These are phyloP conservation scores for Bembecia ichneumoniformis DNA, from an alignment of 2,888 invertebrate genomes.

Conservation along the genomic window DNA sequence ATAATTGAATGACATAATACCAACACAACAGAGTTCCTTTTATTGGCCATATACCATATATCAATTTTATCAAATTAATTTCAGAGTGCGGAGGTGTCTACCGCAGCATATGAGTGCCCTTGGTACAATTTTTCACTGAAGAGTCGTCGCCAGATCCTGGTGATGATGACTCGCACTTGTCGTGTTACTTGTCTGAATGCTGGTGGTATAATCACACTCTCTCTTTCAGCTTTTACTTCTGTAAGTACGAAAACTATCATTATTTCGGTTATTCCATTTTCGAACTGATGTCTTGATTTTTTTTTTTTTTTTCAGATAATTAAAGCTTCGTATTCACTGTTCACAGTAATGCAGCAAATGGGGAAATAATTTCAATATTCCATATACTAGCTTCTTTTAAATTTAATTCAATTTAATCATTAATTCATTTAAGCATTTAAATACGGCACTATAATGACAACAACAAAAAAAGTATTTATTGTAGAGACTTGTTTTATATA, in stretches of 20 bases:
- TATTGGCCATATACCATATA: no score
- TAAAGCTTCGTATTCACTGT: conserved; percentile 70
- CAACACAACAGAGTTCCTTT: no score
- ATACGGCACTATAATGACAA: no score
- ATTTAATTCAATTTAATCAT: no score
- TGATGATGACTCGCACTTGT: conserved; percentile 53
- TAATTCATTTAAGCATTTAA: no score
- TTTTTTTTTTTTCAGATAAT: conserved; percentile 56
- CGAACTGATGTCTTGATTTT: no score
- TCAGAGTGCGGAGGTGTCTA: conserved; percentile 50
- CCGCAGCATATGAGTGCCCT: conserved; percentile 53
- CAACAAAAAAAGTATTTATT: no score
- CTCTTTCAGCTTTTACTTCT: conserved; percentile 63
- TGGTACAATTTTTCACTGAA: conserved; percentile 52
- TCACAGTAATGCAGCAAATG: conserved; percentile 64
- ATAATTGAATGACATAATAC: no score
- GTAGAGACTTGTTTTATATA: no score
- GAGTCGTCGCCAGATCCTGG: conserved; percentile 46
- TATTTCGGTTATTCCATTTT: no score
- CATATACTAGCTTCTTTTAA: neutral
- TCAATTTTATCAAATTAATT: neutral
- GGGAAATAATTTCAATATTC: conserved; percentile 8
- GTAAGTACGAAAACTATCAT: conserved; percentile 31
- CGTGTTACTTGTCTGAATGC: conserved; percentile 53
- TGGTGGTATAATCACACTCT: conserved; percentile 64